Evolutionary conservation across 2,888 invertebrate species (phyloP).

Genomic region (Venusia cambrica): DNA sequence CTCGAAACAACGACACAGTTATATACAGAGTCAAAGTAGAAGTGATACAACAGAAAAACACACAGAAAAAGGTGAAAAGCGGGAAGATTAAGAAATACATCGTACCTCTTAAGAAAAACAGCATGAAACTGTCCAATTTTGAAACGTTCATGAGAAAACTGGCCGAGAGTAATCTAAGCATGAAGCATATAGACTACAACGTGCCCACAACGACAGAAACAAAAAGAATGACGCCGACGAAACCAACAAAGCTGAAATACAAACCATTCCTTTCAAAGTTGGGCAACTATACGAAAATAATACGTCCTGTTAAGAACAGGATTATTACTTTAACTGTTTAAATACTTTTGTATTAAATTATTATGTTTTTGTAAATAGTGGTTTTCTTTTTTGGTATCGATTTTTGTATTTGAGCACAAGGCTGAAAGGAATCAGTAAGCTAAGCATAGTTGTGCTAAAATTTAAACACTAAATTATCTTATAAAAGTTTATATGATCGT

Average conservation of each 20-base stretch:
- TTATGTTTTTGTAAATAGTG: slow-evolving; percentile 24
- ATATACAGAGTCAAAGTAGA: slow-evolving; percentile 59
- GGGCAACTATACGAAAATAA: slow-evolving; percentile 52
- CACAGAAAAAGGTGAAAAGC: slow-evolving; percentile 12
- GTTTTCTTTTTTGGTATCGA: no score
- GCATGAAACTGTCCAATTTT: slow-evolving; percentile 65
- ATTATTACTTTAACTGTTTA: slow-evolving; percentile 45
- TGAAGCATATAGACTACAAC: slow-evolving; percentile 32
- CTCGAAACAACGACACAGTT: slow-evolving; percentile 47
- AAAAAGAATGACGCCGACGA: slow-evolving; percentile 38
- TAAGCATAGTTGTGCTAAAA: no score
- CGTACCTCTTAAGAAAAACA: slow-evolving; percentile 63
- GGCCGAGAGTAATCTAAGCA: slow-evolving; percentile 41
- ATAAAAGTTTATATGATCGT: no score
- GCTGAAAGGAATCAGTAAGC: no score
- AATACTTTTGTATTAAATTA: slow-evolving; percentile 8
- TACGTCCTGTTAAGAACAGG: slow-evolving; percentile 56
- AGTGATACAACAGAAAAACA: slow-evolving; percentile 28
- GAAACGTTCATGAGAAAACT: slow-evolving; percentile 57
- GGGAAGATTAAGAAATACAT: slow-evolving; percentile 56
- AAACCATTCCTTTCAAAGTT: slow-evolving; percentile 53
- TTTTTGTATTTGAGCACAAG: no score
- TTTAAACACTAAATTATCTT: no score
- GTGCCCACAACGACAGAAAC: slow-evolving; percentile 38
- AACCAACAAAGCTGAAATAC: slow-evolving; percentile 48